These are phyloP conservation scores for Tribolium freemani DNA, from an alignment of 2,888 invertebrate species.

Conservation along the genomic window DNA sequence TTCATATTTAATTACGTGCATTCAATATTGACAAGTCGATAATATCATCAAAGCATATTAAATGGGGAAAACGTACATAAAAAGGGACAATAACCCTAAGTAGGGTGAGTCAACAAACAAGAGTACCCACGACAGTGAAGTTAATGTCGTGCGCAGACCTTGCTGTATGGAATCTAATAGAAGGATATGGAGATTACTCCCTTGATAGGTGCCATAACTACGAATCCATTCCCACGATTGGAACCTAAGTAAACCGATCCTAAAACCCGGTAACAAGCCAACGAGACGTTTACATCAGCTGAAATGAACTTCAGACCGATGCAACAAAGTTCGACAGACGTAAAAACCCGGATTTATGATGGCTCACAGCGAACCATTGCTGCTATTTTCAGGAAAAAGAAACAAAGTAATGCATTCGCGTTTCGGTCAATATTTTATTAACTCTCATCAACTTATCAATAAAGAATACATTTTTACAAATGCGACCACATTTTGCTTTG, in stretches of 20 bases:
- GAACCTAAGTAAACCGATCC: constrained; percentile 20
- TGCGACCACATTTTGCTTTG: too few relatives aligned
- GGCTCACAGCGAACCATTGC: too few relatives aligned
- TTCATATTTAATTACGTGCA: constrained; percentile 40
- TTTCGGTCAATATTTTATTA: too few relatives aligned
- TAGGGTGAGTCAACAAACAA: constrained; percentile 49
- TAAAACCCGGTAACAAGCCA: constrained; percentile 4
- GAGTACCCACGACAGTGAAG: constrained; percentile 42
- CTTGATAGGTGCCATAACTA: constrained; percentile 44
- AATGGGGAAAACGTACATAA: constrained; percentile 47
- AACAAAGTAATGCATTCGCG: too few relatives aligned
- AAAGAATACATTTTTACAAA: too few relatives aligned
- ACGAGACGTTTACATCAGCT: constrained; percentile 11
- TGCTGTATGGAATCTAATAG: constrained; percentile 43
- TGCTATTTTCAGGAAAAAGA: too few relatives aligned
- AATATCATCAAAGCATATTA: constrained; percentile 46
- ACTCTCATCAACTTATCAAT: too few relatives aligned
- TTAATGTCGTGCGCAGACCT: constrained; percentile 46
- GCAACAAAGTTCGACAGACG: too few relatives aligned
- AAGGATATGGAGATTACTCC: constrained; percentile 53
- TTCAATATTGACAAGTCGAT: constrained; percentile 45
- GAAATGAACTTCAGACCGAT: neutral
- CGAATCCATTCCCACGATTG: constrained; percentile 33
- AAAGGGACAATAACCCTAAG: constrained; percentile 53
- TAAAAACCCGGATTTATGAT: too few relatives aligned